Evolutionary conservation across 2,888 invertebrate genomes (phyloP), one percentile per base, ranked within the genome.

Genomic region (Digitonthophagus gazella): DNA sequence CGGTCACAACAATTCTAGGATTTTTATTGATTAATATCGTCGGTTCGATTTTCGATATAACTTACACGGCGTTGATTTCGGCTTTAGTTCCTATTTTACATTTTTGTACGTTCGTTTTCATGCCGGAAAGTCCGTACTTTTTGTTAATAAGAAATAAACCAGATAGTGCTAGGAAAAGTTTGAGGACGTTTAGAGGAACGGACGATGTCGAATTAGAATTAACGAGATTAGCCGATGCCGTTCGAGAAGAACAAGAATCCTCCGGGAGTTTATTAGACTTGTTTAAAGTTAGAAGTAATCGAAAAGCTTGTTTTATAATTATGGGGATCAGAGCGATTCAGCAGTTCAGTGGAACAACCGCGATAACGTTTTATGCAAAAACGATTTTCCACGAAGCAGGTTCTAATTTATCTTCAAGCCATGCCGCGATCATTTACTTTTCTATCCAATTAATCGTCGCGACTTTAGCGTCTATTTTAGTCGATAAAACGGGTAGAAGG

Each of bases 291-390:
- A 84, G 84, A 54, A 86, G 85, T 0, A 88, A 88, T 76, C 84
- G 87, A 72, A 87, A 87, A 80, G 91, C 91, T 0, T 81, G 91
- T 74, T 83, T 87, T 74, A 87, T 91, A 66, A 85, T 87, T 22
- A 79, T 90, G 18, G 86, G 87, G 8, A 81, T 91, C 5, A 83
- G 86, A 78, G 78, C 84, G 2, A 82, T 86, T 16, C 87, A 88
- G 69, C 82, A 82, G 71, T 76, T 89, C 19, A 87, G 87, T 74
- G 90, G 90, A 1, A 87, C 88, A 66, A 88, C 88, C 20, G 88
- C 88, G 0, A 85, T 90, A 1, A 85, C 88, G 0, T 87, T 89
- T 4, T 89, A 89, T 76, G 86, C 88, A 1, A 87, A 89, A 72
- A 83, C 83, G 0, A 80, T 85, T 6, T 81, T 85, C 19, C 74